A percentile compares a stretch with the other conserved stretches of the same genome.
Evolutionary conservation across 2,797 vertebrate species (phyloP).

Genomic region (Paguma larvata): DNA sequence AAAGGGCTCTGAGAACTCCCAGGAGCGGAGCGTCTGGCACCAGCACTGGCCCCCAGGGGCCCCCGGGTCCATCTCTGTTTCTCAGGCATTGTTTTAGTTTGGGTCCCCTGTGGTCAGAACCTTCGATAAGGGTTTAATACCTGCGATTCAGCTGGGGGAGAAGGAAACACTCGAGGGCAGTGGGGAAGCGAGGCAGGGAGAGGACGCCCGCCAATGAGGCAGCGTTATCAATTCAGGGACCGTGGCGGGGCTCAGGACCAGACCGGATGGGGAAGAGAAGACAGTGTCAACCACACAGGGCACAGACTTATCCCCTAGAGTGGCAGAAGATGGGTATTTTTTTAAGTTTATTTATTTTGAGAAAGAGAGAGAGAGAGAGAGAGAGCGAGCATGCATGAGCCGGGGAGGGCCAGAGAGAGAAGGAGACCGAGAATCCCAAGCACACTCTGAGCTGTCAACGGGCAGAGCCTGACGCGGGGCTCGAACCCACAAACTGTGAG

Average conservation of each 20-base stretch:
- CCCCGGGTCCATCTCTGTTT: background rate
- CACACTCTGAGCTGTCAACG: too few relatives aligned
- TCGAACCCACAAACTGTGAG: too few relatives aligned
- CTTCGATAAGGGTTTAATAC: background rate
- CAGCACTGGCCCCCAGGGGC: background rate
- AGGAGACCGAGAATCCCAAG: too few relatives aligned
- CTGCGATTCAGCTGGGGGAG: background rate
- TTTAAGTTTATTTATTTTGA: too few relatives aligned
- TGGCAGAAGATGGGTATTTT: rapidly evolving
- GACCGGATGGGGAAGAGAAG: background rate
- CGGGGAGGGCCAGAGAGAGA: too few relatives aligned
- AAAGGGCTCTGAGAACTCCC: background rate
- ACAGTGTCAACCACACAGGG: rapidly evolving
- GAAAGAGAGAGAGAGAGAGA: too few relatives aligned
- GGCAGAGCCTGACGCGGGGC: too few relatives aligned
- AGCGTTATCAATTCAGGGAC: background rate
- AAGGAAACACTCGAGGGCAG: background rate
- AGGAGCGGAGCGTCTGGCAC: rapidly evolving
- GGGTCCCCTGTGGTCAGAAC: background rate
- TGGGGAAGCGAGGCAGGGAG: background rate
- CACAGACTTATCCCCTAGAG: rapidly evolving
- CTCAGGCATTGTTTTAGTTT: background rate
- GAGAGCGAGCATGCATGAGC: too few relatives aligned
- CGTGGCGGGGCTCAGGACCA: background rate
- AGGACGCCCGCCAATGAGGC: background rate